Evolutionary conservation across 2,113 vertebrate genomes (phyloP), one percentile per base, ranked within the genome.

Genomic region (Cyanoramphus novaezelandiae): DNA sequence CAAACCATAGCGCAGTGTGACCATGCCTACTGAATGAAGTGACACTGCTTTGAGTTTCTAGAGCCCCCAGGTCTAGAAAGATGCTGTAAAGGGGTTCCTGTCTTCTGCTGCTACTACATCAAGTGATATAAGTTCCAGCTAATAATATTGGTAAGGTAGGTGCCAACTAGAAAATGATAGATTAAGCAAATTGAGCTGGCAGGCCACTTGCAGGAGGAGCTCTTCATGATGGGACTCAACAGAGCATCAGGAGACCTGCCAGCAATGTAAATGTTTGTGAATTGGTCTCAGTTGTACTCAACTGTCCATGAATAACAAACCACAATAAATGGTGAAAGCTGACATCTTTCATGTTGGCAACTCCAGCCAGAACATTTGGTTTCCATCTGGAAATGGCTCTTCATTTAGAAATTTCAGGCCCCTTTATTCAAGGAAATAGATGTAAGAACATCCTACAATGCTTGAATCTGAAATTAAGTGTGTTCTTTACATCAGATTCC

Each of bases 221-320:
- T 70, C 33, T 77, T 95, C 33, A 8, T 31, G 81, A 28, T 47
- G 72, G 63, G 46, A 79, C 60, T 86, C 64, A n/a, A 47, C 69
- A 89, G 78, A 95, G 65, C 28, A 46, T 35, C 52, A 84, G 77
- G 50, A 95, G 35, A 75, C 25, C 74, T 76, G 94, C 93, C 91
- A 96, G 86, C 69, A 89, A 60, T 1, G 17, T 83, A 92, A 86
- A 79, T 11, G 2, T 57, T 79, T 68, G 47, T 60, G 84, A 62
- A 94, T 93, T 82, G 81, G 27, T 91, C 89, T 92, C 89, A 28
- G 62, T 91, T 72, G 59, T 69, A 60, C 77, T 93, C 84, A 76
- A 76, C 81, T 62, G 43, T 91, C 95, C 93, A 95, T 95, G 93
- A 96, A 96, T 92, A 97, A 96, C 93, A 97, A 97, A 93, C 94